Conservation (phyloP, 2,888 invertebrate species). For the Sceliomorpha sp. region DNA sequence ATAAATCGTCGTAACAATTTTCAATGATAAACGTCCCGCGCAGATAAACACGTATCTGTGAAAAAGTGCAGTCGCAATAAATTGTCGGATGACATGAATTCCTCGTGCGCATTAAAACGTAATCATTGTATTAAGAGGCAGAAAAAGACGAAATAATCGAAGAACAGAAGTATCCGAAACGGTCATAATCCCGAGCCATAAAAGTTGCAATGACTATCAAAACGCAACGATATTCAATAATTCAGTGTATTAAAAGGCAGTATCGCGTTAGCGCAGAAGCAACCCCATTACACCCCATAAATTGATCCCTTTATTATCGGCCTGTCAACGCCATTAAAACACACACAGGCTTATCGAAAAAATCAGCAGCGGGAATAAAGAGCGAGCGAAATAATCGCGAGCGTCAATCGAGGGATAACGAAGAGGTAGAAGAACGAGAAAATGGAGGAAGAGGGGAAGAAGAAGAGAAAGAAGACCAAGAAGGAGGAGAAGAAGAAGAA, state of each 20-base stretch:
- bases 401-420: constrained; percentile 52
- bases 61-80: too few species aligned
- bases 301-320: constrained; percentile 57
- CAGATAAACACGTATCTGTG: too few species aligned
- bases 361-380: constrained; percentile 41
- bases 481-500: not conserved
- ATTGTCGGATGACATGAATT: too few species aligned
- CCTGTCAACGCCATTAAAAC: constrained; percentile 55
- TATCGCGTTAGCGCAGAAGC: constrained; percentile 47
- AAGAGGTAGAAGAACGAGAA: constrained; percentile 24
- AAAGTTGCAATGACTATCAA: constrained; percentile 35
- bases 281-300: constrained; percentile 55
- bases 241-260: constrained; percentile 50
- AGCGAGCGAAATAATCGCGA: constrained; percentile 53
- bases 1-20: too few species aligned
- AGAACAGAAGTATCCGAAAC: constrained; percentile 16
- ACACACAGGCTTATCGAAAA: constrained; percentile 54
- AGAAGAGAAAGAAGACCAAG: constrained; percentile 15
- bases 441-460: not conserved
- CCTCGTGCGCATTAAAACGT: too few species aligned
- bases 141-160: too few species aligned
- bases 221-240: constrained; percentile 36
- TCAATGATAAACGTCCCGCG: too few species aligned
- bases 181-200: constrained; percentile 39
- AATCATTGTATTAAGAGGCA: too few species aligned